Conservation (phyloP, 2,888 invertebrate genomes). For the Arrhopalites spinosus region DNA sequence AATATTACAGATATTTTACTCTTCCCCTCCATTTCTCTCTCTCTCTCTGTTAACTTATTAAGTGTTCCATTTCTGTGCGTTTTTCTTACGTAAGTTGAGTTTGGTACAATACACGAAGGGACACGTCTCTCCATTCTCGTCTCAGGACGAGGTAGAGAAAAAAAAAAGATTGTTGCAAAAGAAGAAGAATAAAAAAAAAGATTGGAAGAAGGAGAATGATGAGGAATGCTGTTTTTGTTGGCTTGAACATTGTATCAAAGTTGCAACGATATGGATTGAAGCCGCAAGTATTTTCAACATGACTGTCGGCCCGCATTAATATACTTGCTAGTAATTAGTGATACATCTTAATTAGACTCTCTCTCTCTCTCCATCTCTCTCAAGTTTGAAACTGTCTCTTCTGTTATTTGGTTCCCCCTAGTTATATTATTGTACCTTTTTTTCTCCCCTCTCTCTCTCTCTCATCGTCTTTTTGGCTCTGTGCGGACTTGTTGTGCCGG, state of each 20-base stretch:
- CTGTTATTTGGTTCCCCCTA: not conserved
- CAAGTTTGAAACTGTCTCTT: too few relatives aligned
- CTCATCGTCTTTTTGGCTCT: not conserved
- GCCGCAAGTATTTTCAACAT: constrained; percentile 6
- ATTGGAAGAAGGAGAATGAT: not conserved
- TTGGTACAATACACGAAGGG: too few relatives aligned
- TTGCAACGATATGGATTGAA: constrained; percentile 9
- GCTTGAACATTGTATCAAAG: constrained; percentile 8
- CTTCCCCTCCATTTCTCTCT: too few relatives aligned
- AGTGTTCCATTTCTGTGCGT: too few relatives aligned
- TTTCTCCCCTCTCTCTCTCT: not conserved
- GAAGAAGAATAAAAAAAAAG: too few relatives aligned
- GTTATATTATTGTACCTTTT: not conserved
- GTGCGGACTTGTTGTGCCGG: not conserved
- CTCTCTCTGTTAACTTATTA: too few relatives aligned
- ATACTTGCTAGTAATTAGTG: constrained; percentile 1
- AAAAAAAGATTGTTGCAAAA: too few relatives aligned
- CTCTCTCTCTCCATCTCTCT: not conserved
- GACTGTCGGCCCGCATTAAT: not conserved
- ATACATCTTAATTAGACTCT: constrained; percentile 4
- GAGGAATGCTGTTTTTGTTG: constrained; percentile 9
- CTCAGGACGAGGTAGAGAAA: too few relatives aligned
- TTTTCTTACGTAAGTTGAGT: too few relatives aligned
- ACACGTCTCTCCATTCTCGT: too few relatives aligned
- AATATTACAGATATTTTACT: too few relatives aligned